Conservation (phyloP, 2,888 invertebrate genomes). For the Dasypogon diadema region DNA sequence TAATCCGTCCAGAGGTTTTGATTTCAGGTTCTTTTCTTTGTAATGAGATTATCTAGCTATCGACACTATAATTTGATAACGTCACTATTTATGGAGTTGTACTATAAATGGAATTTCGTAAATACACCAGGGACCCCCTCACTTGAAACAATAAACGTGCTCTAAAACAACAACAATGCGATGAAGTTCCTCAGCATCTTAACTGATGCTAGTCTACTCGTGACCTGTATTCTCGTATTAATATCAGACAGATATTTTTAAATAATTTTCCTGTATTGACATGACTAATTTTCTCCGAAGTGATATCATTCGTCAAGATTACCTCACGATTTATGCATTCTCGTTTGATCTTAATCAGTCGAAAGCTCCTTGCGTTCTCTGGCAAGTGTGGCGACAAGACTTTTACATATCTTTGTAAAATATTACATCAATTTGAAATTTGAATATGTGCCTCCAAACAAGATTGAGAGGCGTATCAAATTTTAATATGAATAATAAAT, state of each 20-base stretch:
- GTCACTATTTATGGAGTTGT: too few species aligned
- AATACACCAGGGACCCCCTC: too few species aligned
- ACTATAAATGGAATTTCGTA: too few species aligned
- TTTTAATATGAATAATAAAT: background rate
- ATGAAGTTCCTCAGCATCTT: too few species aligned
- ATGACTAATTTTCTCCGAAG: constrained; percentile 32
- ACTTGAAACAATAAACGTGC: too few species aligned
- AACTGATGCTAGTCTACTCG: too few species aligned
- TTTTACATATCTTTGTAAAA: background rate
- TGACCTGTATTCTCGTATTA: too few species aligned
- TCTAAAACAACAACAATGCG: too few species aligned
- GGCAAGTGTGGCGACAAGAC: background rate
- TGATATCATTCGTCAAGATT: constrained; percentile 46
- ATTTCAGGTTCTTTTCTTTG: too few species aligned
- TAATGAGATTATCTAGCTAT: too few species aligned
- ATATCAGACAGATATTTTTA: background rate
- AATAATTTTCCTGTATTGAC: constrained; percentile 30
- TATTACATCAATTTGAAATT: background rate
- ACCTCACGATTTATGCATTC: constrained; percentile 25
- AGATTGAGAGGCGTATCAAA: background rate
- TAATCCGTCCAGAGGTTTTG: too few species aligned
- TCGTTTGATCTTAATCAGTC: background rate
- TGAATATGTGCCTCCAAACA: background rate
- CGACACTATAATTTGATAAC: too few species aligned
- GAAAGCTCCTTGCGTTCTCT: background rate